Evolutionary conservation across 2,888 invertebrate species (phyloP), one percentile per base, ranked within the genome.

Genomic region (Drosophila rubida): DNA sequence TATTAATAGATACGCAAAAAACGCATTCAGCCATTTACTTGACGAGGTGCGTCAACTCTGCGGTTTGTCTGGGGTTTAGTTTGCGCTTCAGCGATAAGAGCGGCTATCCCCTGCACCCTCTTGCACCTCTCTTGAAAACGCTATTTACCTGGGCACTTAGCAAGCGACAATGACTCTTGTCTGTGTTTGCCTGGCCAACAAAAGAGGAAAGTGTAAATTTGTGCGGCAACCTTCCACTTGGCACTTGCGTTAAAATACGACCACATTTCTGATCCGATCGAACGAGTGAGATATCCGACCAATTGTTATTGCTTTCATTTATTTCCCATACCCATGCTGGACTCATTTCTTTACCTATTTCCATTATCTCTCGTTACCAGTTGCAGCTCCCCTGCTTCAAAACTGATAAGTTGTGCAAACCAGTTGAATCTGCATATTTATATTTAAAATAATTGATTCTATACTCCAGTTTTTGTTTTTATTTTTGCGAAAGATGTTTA

Each of bases 121-220:
- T 22, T 22, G 13, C 67, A 4, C n/a, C 30, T 19, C 19, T 19
- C 19, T 3, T 19, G 32, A 16, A 6, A 7, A 0, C 11, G 6
- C 46, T 75, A 57, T 81, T 81, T 78, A 46, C 67, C 42, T 23
- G 39, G 37, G 41, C 54, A 78, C 79, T 81, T 75, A 62, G 45
- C 82, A 44, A 60, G 54, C 59, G 69, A 79, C 79, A 79, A 76
- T 66, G 79, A 82, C 73, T 73, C 73, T 60, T 61, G 81, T 63
- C 78, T 59, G 63, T 68, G 62, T 68, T 73, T 54, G 59, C 71
- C 61, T 48, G 73, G 45, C 41, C 16, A 54, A 50, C 51, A 57
- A 42, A 23, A 54, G 69, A 51, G 51, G 57, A 67, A 77, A 77
- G 80, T 74, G 74, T 64, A 73, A 78, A 80, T 63, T 66, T 69